phyloP scores from a whole-genome alignment of 2,797 vertebrate genomes.

The Hemitrygon akajei region DNA sequence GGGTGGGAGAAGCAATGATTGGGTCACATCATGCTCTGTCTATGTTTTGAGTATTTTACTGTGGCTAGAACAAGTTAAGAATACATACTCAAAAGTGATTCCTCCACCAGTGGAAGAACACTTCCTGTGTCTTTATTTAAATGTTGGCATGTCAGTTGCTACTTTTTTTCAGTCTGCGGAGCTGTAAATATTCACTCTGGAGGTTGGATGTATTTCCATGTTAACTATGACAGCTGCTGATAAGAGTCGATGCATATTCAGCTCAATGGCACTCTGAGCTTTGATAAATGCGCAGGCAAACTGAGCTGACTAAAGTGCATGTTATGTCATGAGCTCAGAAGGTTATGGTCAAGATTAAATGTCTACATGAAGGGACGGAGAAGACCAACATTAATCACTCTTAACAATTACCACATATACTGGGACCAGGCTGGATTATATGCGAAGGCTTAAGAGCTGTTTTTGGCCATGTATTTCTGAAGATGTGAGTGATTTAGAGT shows the following conservation, averaged over 20 bases:
- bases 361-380: neutral
- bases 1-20: no score
- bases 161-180: neutral
- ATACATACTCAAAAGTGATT: neutral
- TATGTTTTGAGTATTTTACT: neutral
- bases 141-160: neutral
- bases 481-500: constrained; percentile 6
- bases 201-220: neutral
- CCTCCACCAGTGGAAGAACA: neutral
- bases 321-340: neutral
- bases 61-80: neutral
- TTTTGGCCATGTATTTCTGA: neutral
- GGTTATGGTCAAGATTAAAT: neutral
- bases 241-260: neutral
- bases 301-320: neutral
- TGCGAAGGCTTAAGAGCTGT: neutral
- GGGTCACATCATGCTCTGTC: neutral
- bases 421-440: neutral
- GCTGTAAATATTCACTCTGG: neutral
- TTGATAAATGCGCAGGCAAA: neutral
- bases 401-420: neutral
- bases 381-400: neutral
- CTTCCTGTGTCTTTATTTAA: neutral
- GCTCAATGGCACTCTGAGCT: neutral
- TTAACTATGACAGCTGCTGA: neutral